A percentile compares a stretch with the other conserved stretches of the same genome.
These are phyloP conservation scores for Malurus splendens DNA, from an alignment of 2,797 vertebrate species.

Conservation along the genomic window DNA sequence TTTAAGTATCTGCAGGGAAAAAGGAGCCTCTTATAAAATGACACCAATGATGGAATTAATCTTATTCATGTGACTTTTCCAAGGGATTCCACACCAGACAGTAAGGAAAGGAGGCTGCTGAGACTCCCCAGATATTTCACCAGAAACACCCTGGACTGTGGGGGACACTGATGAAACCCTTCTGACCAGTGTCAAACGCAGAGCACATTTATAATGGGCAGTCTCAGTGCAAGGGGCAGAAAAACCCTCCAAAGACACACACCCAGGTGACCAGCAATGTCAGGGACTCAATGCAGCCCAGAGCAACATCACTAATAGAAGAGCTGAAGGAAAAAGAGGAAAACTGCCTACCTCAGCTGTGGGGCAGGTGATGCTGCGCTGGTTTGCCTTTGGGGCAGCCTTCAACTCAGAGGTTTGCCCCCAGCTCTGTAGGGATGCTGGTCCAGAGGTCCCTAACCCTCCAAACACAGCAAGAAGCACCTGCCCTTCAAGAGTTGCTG, in stretches of 20 bases:
- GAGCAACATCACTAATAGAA: background rate
- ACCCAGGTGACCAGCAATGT: background rate
- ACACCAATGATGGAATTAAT: background rate
- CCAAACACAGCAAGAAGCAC: background rate
- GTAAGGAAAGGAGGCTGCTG: background rate
- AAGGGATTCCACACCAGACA: background rate
- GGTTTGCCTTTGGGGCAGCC: background rate
- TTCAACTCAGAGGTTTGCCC: background rate
- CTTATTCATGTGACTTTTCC: background rate
- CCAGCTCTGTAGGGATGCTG: background rate
- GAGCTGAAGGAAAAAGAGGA: background rate
- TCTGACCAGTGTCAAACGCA: background rate
- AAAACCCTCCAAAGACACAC: background rate
- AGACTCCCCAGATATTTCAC: background rate
- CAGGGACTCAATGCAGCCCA: background rate
- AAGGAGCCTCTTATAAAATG: background rate
- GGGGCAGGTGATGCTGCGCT: fast-evolving
- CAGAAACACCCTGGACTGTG: background rate
- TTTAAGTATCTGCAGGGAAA: background rate
- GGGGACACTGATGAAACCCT: background rate
- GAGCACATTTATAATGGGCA: background rate
- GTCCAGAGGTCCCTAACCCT: background rate
- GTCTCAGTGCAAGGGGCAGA: background rate
- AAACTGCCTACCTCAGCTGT: background rate
- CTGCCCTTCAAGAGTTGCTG: background rate